These are phyloP conservation scores for Asarcornis scutulata DNA, from an alignment of 2,113 vertebrate genomes.

Conservation along the genomic window DNA sequence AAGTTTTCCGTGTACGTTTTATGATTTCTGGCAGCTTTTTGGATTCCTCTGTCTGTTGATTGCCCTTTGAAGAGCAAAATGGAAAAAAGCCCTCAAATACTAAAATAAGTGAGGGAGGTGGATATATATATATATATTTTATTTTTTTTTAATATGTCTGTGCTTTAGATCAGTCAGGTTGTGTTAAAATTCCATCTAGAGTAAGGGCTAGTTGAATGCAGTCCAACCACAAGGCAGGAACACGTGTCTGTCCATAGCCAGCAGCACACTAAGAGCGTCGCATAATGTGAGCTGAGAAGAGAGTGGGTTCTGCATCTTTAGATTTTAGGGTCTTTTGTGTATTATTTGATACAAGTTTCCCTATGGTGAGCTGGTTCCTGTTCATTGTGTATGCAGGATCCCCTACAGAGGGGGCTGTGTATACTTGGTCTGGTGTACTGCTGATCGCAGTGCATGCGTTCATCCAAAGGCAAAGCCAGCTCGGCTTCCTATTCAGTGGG, in stretches of 20 bases:
- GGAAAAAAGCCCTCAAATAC: background rate
- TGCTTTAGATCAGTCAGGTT: slow-evolving; percentile 1
- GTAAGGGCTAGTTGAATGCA: background rate
- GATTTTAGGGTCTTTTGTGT: background rate
- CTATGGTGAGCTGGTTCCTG: background rate
- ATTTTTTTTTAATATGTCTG: background rate
- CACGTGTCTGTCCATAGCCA: background rate
- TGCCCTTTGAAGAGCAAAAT: slow-evolving; percentile 9
- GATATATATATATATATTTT: too few species aligned
- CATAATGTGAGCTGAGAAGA: background rate
- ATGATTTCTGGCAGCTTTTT: background rate
- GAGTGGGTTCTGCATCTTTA: accelerated
- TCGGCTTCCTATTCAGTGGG: background rate
- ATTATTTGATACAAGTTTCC: background rate
- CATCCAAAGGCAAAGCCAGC: background rate
- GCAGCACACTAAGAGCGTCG: background rate
- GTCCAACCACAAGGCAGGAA: background rate
- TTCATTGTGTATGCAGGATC: background rate
- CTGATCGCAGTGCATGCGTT: background rate
- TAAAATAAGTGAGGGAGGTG: background rate
- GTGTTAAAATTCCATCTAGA: background rate
- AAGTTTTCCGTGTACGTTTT: background rate
- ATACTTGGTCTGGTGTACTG: background rate
- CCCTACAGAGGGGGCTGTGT: background rate
- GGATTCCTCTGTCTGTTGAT: background rate